Base-by-base conservation (phyloP, 2,888 invertebrate species). In the Cerastis leucographa region DNA sequence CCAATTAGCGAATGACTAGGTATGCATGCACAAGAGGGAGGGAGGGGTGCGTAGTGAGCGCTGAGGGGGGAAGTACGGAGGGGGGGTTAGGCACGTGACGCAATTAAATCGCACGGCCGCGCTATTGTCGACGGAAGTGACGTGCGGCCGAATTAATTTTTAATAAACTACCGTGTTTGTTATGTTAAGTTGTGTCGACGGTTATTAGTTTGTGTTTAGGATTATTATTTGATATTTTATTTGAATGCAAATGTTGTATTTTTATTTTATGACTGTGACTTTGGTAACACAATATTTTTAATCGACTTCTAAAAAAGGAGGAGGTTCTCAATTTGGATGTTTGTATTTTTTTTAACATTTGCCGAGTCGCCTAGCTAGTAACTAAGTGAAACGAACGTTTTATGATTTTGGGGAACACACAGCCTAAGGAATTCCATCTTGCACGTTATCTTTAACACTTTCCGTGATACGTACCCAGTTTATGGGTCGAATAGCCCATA, bases 51-150 rank as follows among this genome's bases (percentile, higher is more conserved):
- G 22, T 51, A 19, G 46, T n/a, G 29, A 22, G 62, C 9, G 40
- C 42, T 8, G 62, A n/a, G 62, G 7, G 51, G 35, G 59, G n/a
- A 17, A 42, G 64, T 40, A n/a, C 3, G n/a, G 64, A 12, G 12
- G 61, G 22, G 12, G 61, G 74, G 88, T 83, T 73, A 85, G 66
- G 87, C 89, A 88, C 89, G 89, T 89, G 89, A 85, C 89, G 81
- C 87, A 89, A 89, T 89, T 86, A 89, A 80, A 80, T 76, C 64
- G 81, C 84, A 76, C 86, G 76, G 81, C 62, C 85, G 82, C 77
- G 74, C 84, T 80, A 86, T 85, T 81, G 84, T 86, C 35, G 71
- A 77, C 83, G 85, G 80, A 74, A 70, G 74, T 80, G 88, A 87
- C 89, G 88, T 84, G 83, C 76, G 74, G 75, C 72, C 69, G 81